Base-by-base conservation (phyloP, 2,113 vertebrate genomes). In the Scatophagus argus region DNA sequence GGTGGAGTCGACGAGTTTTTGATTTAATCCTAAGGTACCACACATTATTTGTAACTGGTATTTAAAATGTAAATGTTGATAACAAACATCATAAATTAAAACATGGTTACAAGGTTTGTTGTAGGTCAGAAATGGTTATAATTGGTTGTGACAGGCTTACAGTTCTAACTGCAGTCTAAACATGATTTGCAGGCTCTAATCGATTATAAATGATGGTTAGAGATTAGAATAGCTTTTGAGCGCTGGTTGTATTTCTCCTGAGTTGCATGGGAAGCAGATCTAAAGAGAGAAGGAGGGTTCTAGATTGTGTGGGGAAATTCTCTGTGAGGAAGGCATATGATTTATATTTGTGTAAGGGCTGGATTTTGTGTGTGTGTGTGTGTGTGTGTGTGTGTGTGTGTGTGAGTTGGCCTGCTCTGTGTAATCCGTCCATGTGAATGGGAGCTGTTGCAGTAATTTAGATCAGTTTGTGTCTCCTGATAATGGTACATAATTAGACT, bases 401-500 rank as follows among this genome's bases (percentile, higher is more conserved):
- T 43, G 77, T 31, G 76, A 81, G 79, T 80, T 17, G 8, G 78
- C 36, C 73, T 81, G 87, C 62, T 85, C 77, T 90, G 70, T 90
- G 89, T 89, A 90, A 93, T 90, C 88, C 82, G 91, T 91, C 89
- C 87, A 88, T 85, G 87, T 90, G 88, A 91, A 92, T 92, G 87
- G 92, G 87, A 92, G 91, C 87, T 89, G 91, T 89, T 91, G 89
- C 77, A 91, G 90, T 91, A 93, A 93, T 92, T 92, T 92, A 89
- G 89, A 93, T 93, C 80, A 39, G 88, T 90, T 87, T 89, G 91
- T 91, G 90, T 92, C 91, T 92, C 88, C 88, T 91, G 89, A 90
- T 92, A 93, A 93, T 93, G 87, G 91, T 79, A 87, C 83, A 92
- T 93, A 93, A 92, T 93, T 93, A 90, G 89, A 90, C 90, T 91